phyloP scores from a whole-genome alignment of 2,797 vertebrate species.

The Clamator glandarius region DNA sequence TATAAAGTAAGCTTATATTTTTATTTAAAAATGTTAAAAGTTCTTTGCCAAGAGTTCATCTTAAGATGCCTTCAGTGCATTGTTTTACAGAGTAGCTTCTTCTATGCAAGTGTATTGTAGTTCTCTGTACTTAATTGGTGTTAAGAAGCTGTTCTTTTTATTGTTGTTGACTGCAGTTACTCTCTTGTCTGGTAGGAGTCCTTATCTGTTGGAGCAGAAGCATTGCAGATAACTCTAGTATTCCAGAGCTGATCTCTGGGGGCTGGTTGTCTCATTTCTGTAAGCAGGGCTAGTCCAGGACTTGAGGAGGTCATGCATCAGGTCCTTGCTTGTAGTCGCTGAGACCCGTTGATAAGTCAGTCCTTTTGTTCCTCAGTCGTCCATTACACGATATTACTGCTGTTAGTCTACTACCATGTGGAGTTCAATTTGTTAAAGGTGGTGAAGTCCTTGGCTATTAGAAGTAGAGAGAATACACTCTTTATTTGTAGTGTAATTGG shows the following conservation, averaged over 20 bases:
- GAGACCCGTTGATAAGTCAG: neutral
- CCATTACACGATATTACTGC: neutral
- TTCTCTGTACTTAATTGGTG: neutral
- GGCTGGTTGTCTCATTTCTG: neutral
- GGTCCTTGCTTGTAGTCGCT: neutral
- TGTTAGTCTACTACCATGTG: neutral
- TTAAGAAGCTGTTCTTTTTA: neutral
- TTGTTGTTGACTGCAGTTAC: neutral
- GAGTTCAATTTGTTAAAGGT: neutral
- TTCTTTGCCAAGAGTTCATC: neutral
- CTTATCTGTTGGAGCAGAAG: neutral
- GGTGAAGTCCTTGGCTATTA: neutral
- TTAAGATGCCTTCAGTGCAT: neutral
- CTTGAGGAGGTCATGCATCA: neutral
- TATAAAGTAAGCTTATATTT: neutral
- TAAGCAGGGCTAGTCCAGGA: neutral
- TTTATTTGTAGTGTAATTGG: neutral
- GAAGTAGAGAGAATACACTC: rapidly evolving
- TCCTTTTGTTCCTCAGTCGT: neutral
- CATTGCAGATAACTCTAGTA: neutral
- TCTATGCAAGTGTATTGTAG: neutral
- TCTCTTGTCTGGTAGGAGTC: neutral
- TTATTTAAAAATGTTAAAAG: neutral
- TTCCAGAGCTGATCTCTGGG: neutral
- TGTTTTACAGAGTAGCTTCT: neutral